These are phyloP conservation scores for Spodoptera frugiperda DNA, from an alignment of 1,140 invertebrate species.

Conservation along the genomic window DNA sequence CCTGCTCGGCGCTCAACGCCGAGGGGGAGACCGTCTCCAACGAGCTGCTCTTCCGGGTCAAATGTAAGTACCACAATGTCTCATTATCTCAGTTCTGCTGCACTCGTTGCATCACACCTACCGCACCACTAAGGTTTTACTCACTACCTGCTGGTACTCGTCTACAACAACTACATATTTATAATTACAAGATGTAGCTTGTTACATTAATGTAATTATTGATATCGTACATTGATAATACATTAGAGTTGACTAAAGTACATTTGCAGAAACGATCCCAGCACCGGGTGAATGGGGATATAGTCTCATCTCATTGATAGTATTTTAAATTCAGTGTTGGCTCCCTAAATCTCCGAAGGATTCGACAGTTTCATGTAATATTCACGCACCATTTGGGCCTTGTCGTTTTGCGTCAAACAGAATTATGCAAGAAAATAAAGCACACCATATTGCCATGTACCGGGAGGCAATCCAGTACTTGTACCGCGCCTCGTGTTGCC, in stretches of 20 bases:
- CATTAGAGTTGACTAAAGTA: too few species aligned
- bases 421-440: slow-evolving; percentile 46
- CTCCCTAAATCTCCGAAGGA: slow-evolving; percentile 40
- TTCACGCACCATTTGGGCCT: slow-evolving; percentile 48
- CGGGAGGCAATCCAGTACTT: neutral
- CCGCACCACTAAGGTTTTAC: too few species aligned
- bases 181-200: too few species aligned
- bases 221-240: too few species aligned
- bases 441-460: slow-evolving; percentile 48
- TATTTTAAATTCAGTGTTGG: slow-evolving; percentile 43
- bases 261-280: neutral
- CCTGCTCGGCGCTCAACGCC: slow-evolving; percentile 92
- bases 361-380: slow-evolving; percentile 51
- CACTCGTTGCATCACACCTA: too few species aligned
- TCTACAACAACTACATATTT: too few species aligned
- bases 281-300: slow-evolving; percentile 23
- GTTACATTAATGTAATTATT: too few species aligned
- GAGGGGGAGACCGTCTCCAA: slow-evolving; percentile 93
- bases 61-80: slow-evolving; percentile 89
- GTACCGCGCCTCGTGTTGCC: too few species aligned
- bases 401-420: slow-evolving; percentile 41
- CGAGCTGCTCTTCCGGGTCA: slow-evolving; percentile 91
- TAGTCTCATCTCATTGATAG: slow-evolving; percentile 42
- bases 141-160: too few species aligned
- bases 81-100: neutral